Conservation (phyloP, 2,888 invertebrate genomes). For the Hofmannophila pseudospretella region DNA sequence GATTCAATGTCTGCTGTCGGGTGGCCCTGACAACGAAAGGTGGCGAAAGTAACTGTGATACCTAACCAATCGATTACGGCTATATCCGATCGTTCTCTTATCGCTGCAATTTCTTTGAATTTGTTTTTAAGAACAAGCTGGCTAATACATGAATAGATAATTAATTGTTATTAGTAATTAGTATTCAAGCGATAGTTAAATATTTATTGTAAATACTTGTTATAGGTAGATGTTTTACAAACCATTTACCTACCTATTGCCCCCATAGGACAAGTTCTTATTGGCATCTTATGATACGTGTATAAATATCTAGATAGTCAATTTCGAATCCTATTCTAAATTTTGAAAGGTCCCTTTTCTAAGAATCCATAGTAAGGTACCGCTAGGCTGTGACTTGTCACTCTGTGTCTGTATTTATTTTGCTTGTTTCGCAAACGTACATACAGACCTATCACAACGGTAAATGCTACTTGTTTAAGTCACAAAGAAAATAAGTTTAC, state of each 20-base stretch:
- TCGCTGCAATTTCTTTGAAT: slow-evolving; percentile 10
- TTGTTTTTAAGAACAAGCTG: not conserved
- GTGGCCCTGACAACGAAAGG: slow-evolving; percentile 63
- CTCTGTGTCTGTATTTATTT: slow-evolving; percentile 29
- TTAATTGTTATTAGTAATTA: not conserved
- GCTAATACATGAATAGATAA: slow-evolving; percentile 1
- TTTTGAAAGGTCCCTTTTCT: not conserved
- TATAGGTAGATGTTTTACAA: not conserved
- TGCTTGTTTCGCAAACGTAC: slow-evolving; percentile 37
- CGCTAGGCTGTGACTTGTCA: slow-evolving; percentile 24
- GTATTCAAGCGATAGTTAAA: not conserved
- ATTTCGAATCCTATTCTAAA: not conserved
- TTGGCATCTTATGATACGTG: no score
- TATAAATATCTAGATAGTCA: no score
- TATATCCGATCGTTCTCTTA: slow-evolving; percentile 29
- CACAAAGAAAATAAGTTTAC: slow-evolving; percentile 5
- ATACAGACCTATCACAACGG: slow-evolving; percentile 9
- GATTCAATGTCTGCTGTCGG: slow-evolving; percentile 34
- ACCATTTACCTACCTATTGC: not conserved
- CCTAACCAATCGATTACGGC: slow-evolving; percentile 38
- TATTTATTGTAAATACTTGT: not conserved
- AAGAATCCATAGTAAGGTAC: slow-evolving; percentile 18
- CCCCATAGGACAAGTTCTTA: no score
- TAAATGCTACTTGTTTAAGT: slow-evolving; percentile 34
- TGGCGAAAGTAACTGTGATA: slow-evolving; percentile 67